Percentiles rank a stretch among this genome's conserved stretches.
phyloP scores from a whole-genome alignment of 2,797 vertebrate genomes.

The Premnoplex brunnescens region DNA sequence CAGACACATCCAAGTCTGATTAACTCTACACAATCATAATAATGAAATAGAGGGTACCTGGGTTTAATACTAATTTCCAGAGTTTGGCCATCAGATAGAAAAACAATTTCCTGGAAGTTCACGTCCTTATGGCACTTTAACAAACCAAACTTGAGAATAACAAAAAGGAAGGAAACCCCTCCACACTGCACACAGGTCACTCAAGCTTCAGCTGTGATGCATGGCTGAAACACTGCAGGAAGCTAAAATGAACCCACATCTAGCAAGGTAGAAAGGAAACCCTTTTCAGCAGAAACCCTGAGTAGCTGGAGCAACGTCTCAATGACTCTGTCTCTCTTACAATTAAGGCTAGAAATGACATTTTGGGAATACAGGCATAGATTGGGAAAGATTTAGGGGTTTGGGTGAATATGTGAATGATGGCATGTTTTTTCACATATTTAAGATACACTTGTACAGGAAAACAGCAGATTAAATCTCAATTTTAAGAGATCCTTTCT shows the following conservation, averaged over 20 bases:
- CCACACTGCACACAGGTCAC: not conserved
- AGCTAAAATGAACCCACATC: not conserved
- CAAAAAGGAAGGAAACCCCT: not conserved
- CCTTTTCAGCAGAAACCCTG: not conserved
- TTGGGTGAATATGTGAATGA: not conserved
- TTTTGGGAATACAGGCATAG: not conserved
- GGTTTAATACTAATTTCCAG: not conserved
- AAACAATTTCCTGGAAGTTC: not conserved
- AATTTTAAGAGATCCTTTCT: not conserved
- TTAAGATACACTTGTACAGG: not conserved
- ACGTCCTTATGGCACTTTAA: not conserved
- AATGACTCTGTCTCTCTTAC: not conserved
- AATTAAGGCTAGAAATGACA: not conserved
- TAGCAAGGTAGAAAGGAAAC: not conserved
- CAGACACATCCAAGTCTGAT: not conserved
- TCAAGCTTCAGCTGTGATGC: not conserved
- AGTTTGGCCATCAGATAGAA: not conserved
- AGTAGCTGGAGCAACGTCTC: not conserved
- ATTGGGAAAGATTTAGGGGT: not conserved
- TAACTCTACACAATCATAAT: not conserved
- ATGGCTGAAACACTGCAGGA: not conserved
- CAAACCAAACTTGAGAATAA: not conserved
- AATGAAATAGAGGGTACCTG: not conserved
- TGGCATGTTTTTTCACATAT: not conserved
- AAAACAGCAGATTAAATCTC: not conserved